phyloP scores from a whole-genome alignment of 2,113 vertebrate genomes.

The Nesoenas mayeri region DNA sequence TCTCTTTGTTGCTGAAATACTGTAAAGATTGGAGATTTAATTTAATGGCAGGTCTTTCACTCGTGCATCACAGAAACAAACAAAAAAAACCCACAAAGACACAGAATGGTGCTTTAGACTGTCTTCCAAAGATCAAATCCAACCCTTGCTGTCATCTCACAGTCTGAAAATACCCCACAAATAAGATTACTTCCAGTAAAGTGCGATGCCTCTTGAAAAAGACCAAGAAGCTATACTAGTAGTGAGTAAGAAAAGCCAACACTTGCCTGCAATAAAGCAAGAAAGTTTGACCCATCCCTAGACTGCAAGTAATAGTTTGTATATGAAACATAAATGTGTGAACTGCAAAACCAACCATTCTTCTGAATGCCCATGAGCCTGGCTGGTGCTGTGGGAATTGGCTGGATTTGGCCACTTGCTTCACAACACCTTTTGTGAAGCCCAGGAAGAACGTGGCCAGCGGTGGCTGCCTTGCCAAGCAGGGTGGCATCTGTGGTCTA shows the following conservation, averaged over 20 bases:
- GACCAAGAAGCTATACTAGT: neutral
- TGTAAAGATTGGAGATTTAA: neutral
- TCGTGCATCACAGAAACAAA: neutral
- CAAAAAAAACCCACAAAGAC: neutral
- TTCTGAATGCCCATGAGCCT: constrained; percentile 7
- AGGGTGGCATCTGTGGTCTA: neutral
- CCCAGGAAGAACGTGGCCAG: constrained; percentile 26
- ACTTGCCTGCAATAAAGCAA: neutral
- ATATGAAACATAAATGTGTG: neutral
- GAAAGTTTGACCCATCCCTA: neutral
- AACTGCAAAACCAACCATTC: constrained; percentile 16
- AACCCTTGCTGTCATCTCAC: neutral
- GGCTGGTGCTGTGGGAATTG: constrained; percentile 9
- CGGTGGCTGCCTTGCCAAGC: constrained; percentile 39
- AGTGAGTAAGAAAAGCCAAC: neutral
- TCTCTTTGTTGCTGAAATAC: neutral
- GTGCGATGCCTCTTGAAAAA: neutral
- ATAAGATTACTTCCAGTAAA: neutral
- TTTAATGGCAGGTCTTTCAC: neutral
- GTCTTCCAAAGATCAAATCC: neutral
- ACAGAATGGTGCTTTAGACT: neutral
- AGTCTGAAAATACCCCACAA: neutral
- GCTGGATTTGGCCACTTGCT: constrained; percentile 46
- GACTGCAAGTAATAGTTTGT: neutral
- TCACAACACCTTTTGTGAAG: neutral